phyloP scores from a whole-genome alignment of 2,113 vertebrate genomes.

The Opisthocomus hoazin region DNA sequence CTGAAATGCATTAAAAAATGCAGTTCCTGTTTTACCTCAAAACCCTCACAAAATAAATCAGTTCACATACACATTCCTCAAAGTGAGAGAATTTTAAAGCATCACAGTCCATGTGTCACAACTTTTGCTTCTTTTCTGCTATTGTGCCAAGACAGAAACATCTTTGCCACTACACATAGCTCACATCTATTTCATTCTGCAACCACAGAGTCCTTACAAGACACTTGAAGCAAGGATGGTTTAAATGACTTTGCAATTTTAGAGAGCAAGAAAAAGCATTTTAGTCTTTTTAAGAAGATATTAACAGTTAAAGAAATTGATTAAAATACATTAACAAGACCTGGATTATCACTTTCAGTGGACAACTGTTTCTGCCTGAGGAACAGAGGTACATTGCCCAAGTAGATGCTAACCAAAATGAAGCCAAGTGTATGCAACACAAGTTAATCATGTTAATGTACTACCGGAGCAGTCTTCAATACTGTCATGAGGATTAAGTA shows the following conservation, averaged over 20 bases:
- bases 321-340: background rate
- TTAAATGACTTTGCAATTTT: background rate
- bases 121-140: background rate
- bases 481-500: background rate
- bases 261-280: background rate
- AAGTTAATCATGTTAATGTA: background rate
- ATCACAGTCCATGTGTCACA: background rate
- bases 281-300: background rate
- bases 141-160: background rate
- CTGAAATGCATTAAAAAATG: background rate
- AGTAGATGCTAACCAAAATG: background rate
- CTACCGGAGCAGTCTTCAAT: background rate
- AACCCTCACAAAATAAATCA: background rate
- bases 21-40: background rate
- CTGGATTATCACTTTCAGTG: background rate
- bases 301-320: background rate
- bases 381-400: background rate
- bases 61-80: background rate
- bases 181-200: background rate
- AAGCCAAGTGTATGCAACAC: background rate
- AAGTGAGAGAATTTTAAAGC: background rate
- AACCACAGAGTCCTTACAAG: background rate
- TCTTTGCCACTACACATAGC: background rate
- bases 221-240: background rate
- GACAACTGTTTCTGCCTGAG: background rate